Evolutionary conservation across 1,140 invertebrate genomes (phyloP).

Genomic region (Drosophila murphyi): DNA sequence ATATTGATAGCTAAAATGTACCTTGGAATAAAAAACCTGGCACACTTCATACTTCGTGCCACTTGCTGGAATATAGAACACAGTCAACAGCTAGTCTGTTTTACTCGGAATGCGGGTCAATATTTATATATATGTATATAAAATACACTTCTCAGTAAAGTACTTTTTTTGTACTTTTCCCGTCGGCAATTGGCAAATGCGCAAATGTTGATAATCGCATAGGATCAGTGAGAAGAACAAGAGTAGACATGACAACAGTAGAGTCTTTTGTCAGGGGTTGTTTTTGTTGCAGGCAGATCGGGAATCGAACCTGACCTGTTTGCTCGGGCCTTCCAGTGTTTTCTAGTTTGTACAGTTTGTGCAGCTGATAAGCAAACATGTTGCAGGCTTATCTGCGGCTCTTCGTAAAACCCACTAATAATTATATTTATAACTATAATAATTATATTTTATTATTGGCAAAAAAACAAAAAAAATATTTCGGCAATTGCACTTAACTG

Average conservation of each 20-base stretch:
- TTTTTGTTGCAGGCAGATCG: neutral
- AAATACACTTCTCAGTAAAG: slow-evolving; percentile 25
- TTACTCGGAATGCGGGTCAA: slow-evolving; percentile 33
- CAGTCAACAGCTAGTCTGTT: neutral
- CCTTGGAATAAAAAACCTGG: neutral
- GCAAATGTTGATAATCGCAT: slow-evolving; percentile 1
- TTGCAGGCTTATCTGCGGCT: slow-evolving; percentile 1
- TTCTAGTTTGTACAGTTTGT: neutral
- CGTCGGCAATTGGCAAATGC: slow-evolving; percentile 33
- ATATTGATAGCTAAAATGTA: neutral
- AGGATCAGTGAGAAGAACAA: slow-evolving; percentile 6
- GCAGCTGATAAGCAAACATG: neutral
- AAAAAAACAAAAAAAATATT: neutral
- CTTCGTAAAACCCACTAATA: neutral
- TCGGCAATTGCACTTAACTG: neutral
- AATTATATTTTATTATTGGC: neutral
- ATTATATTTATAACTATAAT: neutral
- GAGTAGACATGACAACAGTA: neutral
- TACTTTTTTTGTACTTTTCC: neutral
- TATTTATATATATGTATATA: slow-evolving; percentile 15
- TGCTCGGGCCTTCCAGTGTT: neutral
- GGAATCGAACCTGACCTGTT: too few relatives aligned
- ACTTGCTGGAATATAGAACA: neutral
- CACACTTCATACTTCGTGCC: neutral
- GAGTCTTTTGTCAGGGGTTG: slow-evolving; percentile 14